A percentile compares a stretch with the other conserved stretches of the same genome.
Evolutionary conservation across 2,888 invertebrate species (phyloP).

Genomic region (Zele albiditarsus): DNA sequence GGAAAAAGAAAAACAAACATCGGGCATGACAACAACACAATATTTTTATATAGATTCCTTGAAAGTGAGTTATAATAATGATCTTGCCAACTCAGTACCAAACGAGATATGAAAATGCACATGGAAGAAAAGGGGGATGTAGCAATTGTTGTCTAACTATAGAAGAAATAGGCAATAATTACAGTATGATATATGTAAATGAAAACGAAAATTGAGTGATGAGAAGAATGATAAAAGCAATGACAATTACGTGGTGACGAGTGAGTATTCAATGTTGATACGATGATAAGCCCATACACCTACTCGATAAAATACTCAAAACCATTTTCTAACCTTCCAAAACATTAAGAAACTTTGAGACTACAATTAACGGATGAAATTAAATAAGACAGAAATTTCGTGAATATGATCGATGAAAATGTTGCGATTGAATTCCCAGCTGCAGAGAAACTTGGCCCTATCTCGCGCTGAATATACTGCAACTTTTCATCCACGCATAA

Average conservation of each 20-base stretch:
- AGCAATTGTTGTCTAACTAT: neutral
- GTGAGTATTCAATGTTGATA: neutral
- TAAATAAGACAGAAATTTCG: neutral
- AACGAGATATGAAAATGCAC: conserved; percentile 19
- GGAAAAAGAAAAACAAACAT: conserved; percentile 63
- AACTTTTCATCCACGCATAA: neutral
- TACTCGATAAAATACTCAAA: neutral
- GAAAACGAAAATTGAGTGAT: neutral
- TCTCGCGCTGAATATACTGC: neutral
- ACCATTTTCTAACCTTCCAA: neutral
- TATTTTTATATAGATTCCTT: conserved; percentile 72
- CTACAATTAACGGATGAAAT: neutral
- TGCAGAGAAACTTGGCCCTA: no score
- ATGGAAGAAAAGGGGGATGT: neutral
- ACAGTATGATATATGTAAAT: neutral
- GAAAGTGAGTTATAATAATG: conserved; percentile 70
- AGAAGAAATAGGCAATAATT: neutral
- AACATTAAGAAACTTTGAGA: neutral
- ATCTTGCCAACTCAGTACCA: conserved; percentile 60
- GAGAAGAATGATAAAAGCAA: neutral
- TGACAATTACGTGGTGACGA: neutral
- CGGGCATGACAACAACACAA: conserved; percentile 66
- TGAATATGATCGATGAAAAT: no score
- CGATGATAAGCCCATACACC: no score
- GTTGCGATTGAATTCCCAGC: no score